A percentile compares a stretch with the other conserved stretches of the same genome.
These are phyloP conservation scores for Callipepla squamata DNA, from an alignment of 2,113 vertebrate species.

Conservation along the genomic window DNA sequence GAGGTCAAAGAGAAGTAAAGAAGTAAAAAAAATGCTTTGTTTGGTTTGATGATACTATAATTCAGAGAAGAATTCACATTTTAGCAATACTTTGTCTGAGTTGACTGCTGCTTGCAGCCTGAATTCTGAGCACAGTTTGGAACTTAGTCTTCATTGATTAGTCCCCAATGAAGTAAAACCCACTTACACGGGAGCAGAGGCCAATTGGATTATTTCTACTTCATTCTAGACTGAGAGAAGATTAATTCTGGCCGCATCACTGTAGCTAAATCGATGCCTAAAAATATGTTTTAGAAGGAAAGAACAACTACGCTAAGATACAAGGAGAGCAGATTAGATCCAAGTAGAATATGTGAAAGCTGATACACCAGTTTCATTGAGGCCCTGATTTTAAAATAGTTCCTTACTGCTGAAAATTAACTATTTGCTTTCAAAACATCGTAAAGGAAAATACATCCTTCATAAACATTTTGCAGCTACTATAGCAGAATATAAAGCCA, in stretches of 20 bases:
- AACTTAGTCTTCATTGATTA: neutral
- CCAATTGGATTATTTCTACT: neutral
- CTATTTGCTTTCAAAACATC: neutral
- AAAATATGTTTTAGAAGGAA: neutral
- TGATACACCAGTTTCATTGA: neutral
- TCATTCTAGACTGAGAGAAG: neutral
- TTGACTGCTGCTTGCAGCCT: neutral
- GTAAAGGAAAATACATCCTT: neutral
- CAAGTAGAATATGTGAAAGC: neutral
- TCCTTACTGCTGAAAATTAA: neutral
- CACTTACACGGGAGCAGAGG: neutral
- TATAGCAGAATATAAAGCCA: neutral
- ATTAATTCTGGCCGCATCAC: neutral
- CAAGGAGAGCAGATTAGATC: neutral
- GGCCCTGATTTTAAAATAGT: neutral
- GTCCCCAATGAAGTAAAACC: neutral
- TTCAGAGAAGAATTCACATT: neutral
- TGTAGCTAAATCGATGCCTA: neutral
- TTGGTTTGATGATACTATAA: neutral
- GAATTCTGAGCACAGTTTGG: neutral
- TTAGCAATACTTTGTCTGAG: neutral
- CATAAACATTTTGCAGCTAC: neutral
- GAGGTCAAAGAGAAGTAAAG: neutral
- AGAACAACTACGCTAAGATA: neutral
- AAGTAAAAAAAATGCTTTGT: neutral